These are phyloP conservation scores for Noctua janthina DNA, from an alignment of 2,888 invertebrate species.

Conservation along the genomic window DNA sequence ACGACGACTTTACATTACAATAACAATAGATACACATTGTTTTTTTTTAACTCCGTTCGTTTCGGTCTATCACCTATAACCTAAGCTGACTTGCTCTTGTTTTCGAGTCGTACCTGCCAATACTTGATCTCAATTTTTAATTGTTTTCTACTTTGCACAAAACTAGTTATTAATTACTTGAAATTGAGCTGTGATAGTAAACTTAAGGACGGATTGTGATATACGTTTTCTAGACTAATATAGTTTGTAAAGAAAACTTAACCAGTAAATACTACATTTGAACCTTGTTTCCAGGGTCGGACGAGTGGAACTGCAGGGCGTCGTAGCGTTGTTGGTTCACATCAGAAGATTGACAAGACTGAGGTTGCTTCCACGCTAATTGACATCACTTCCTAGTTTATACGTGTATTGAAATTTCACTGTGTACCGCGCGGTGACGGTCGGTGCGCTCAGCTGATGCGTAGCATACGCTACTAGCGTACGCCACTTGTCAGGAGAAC, in stretches of 20 bases:
- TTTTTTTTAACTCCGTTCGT: background rate
- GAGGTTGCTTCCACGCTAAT: constrained; percentile 87
- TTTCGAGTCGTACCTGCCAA: background rate
- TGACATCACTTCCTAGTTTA: constrained; percentile 84
- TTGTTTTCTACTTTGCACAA: background rate
- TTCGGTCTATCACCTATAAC: background rate
- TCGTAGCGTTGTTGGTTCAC: constrained; percentile 83
- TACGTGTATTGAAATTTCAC: constrained; percentile 82
- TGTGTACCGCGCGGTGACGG: constrained; percentile 77
- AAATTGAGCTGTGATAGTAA: background rate
- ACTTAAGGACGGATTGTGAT: background rate
- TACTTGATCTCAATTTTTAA: background rate
- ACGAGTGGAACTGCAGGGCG: constrained; percentile 76
- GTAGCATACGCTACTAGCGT: constrained; percentile 38
- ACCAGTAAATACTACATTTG: constrained; percentile 61
- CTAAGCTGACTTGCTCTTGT: background rate
- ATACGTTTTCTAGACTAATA: background rate
- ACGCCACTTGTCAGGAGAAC: constrained; percentile 50
- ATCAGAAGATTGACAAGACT: constrained; percentile 87
- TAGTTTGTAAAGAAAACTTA: constrained; percentile 6
- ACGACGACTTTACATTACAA: background rate
- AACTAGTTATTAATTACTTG: background rate
- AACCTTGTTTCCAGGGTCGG: constrained; percentile 74
- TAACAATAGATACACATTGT: background rate
- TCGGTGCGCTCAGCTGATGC: constrained; percentile 75